phyloP scores from a whole-genome alignment of 2,888 invertebrate genomes.

The Cyaniris semiargus region DNA sequence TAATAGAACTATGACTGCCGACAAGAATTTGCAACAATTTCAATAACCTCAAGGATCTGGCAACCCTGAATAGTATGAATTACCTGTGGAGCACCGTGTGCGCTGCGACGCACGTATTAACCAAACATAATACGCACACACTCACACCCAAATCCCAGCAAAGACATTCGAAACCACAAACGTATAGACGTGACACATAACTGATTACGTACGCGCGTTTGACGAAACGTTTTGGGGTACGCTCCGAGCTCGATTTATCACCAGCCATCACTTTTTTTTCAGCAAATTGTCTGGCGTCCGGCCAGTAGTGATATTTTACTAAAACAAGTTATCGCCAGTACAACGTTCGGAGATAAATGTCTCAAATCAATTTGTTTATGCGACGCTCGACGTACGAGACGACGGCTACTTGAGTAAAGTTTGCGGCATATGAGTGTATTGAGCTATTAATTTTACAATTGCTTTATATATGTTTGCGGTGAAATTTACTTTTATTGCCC shows the following conservation, averaged over 20 bases:
- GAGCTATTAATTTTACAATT: neutral
- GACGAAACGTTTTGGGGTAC: constrained; percentile 34
- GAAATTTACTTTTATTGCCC: neutral
- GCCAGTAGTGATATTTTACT: constrained; percentile 19
- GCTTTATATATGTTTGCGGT: neutral
- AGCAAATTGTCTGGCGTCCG: constrained; percentile 22
- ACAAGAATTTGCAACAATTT: no score
- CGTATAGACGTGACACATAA: constrained; percentile 39
- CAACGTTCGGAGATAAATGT: constrained; percentile 1
- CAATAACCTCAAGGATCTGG: neutral
- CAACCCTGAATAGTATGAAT: constrained; percentile 25
- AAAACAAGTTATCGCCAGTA: constrained; percentile 17
- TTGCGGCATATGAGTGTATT: neutral
- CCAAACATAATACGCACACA: constrained; percentile 39
- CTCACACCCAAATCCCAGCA: constrained; percentile 38
- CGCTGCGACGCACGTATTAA: constrained; percentile 33
- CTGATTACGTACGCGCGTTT: constrained; percentile 36
- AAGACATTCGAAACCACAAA: constrained; percentile 42
- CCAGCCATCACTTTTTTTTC: constrained; percentile 27
- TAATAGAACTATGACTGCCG: no score
- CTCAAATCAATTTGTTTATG: constrained; percentile 16
- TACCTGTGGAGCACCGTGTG: constrained; percentile 32
- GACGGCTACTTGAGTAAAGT: neutral
- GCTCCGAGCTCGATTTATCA: constrained; percentile 27
- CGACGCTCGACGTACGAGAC: neutral